These are phyloP conservation scores for Drepana falcataria DNA, from an alignment of 2,888 invertebrate species.

Conservation along the genomic window DNA sequence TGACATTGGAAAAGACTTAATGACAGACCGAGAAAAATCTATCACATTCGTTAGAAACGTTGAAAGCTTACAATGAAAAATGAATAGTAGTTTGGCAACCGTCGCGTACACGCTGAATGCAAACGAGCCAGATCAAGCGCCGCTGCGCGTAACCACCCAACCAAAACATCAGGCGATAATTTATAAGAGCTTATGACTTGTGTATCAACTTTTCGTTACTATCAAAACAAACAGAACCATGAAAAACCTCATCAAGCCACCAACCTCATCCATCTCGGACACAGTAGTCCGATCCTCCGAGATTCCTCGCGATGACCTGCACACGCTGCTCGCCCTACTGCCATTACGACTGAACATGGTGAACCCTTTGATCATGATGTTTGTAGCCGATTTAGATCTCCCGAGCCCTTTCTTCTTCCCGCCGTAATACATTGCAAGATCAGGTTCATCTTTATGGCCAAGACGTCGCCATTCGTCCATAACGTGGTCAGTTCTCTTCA, in stretches of 20 bases:
- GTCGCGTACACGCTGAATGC: slow-evolving; percentile 33
- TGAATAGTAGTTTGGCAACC: slow-evolving; percentile 63
- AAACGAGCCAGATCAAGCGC: slow-evolving; percentile 40
- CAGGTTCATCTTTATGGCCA: slow-evolving; percentile 80
- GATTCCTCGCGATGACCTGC: slow-evolving; percentile 71
- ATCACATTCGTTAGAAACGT: slow-evolving; percentile 42
- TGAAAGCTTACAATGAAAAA: slow-evolving; percentile 48
- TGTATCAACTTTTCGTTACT: too few relatives aligned
- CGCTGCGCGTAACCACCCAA: slow-evolving; percentile 23
- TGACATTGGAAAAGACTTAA: slow-evolving; percentile 41
- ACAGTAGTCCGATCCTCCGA: slow-evolving; percentile 82
- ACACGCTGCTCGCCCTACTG: slow-evolving; percentile 78
- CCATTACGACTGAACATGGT: slow-evolving; percentile 80
- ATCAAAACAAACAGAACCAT: neutral
- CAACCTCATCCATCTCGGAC: slow-evolving; percentile 83
- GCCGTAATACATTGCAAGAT: slow-evolving; percentile 45
- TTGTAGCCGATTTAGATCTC: slow-evolving; percentile 86
- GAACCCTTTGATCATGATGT: slow-evolving; percentile 90
- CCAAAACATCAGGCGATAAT: too few relatives aligned
- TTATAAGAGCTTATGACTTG: too few relatives aligned
- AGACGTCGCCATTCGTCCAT: slow-evolving; percentile 91
- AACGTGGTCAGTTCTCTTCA: slow-evolving; percentile 90
- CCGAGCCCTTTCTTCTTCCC: slow-evolving; percentile 64
- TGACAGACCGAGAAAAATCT: slow-evolving; percentile 48
- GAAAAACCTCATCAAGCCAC: slow-evolving; percentile 32